Percentiles rank a stretch among this genome's conserved stretches.
Evolutionary conservation across 2,113 vertebrate species (phyloP).

Genomic region (Ia io): DNA sequence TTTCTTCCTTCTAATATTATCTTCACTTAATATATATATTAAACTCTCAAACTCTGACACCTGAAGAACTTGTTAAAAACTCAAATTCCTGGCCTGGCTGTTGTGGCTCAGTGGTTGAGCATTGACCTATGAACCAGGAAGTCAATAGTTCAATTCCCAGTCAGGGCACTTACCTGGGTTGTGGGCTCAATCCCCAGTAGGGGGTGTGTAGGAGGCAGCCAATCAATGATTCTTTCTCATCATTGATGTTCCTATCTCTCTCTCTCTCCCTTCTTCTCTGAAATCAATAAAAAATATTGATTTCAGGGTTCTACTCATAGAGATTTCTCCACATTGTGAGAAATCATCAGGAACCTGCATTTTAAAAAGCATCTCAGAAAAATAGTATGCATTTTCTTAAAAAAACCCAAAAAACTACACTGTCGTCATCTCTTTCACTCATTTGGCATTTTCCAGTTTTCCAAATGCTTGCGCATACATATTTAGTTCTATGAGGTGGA

Average conservation of each 20-base stretch:
- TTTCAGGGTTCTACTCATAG: background rate
- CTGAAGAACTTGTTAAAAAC: background rate
- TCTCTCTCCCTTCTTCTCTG: too few species aligned
- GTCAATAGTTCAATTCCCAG: too few species aligned
- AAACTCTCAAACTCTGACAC: background rate
- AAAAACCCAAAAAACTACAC: background rate
- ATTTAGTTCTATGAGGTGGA: slow-evolving; percentile 55
- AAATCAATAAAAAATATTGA: background rate
- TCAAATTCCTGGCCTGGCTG: background rate
- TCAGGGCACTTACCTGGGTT: too few species aligned
- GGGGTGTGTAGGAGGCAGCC: too few species aligned
- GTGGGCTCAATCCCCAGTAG: too few species aligned
- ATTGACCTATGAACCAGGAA: too few species aligned
- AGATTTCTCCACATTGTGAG: slow-evolving; percentile 2
- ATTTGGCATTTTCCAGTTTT: slow-evolving; percentile 45
- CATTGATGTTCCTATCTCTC: too few species aligned
- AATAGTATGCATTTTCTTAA: slow-evolving; percentile 8
- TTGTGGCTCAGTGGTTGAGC: too few species aligned
- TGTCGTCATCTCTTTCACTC: slow-evolving; percentile 34
- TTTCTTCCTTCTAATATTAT: background rate
- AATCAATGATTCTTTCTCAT: too few species aligned
- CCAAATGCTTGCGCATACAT: slow-evolving; percentile 46
- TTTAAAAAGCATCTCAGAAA: slow-evolving; percentile 10
- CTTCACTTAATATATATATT: background rate
- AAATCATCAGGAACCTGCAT: background rate